Percentiles rank a stretch among this genome's conserved stretches.
phyloP scores from a whole-genome alignment of 2,797 vertebrate species.

The Cheirogaleus major region DNA sequence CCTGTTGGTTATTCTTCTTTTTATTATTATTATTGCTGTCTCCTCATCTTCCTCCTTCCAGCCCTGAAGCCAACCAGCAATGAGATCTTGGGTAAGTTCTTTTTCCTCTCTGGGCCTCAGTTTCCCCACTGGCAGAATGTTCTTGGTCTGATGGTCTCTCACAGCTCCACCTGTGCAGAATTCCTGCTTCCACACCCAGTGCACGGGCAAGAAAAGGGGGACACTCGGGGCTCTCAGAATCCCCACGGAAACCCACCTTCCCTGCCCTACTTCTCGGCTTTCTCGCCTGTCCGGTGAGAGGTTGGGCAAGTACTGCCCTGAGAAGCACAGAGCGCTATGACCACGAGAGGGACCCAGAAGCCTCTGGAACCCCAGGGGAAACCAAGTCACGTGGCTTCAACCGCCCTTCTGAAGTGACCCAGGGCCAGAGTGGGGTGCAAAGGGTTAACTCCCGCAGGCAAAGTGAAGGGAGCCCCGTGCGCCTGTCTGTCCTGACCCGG shows the following conservation, averaged over 20 bases:
- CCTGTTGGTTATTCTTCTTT: background rate
- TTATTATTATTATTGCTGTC: fast-evolving
- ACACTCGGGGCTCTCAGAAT: fast-evolving
- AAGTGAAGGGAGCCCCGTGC: conserved; percentile 84
- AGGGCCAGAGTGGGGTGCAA: background rate
- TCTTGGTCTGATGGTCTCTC: background rate
- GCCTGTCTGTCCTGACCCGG: conserved; percentile 87
- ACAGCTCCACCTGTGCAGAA: no score
- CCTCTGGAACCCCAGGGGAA: background rate
- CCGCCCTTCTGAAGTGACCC: background rate
- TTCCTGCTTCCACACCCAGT: background rate
- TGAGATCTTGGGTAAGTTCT: background rate
- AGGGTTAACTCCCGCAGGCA: conserved; percentile 80
- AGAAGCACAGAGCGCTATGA: background rate
- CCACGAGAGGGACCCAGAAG: background rate
- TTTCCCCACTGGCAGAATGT: background rate
- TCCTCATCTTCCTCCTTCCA: background rate
- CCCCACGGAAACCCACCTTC: fast-evolving
- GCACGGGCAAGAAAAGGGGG: background rate
- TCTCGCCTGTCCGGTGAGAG: background rate
- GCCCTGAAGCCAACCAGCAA: background rate
- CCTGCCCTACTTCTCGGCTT: background rate
- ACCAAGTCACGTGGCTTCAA: fast-evolving
- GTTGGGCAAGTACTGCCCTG: fast-evolving
- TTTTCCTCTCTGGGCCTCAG: background rate